A percentile compares a stretch with the other conserved stretches of the same genome.
Evolutionary conservation across 2,797 vertebrate species (phyloP).

Genomic region (Toxotes lorentzi): DNA sequence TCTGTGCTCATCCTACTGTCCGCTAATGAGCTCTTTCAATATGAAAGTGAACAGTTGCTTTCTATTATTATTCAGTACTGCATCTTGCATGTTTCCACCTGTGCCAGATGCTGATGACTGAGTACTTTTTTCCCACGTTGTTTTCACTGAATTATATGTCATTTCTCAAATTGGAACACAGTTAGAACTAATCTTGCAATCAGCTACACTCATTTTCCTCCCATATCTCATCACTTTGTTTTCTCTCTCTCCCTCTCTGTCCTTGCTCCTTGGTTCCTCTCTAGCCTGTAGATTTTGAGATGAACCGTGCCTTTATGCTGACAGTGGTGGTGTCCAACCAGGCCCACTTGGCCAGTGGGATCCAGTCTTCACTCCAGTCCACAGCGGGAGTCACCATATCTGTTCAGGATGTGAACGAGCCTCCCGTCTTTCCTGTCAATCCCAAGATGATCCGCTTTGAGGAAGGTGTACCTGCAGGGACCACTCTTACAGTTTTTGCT

Average conservation of each 20-base stretch:
- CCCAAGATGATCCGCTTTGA: conserved; percentile 94
- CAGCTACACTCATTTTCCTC: conserved; percentile 36
- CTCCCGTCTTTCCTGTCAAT: conserved; percentile 93
- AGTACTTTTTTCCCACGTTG: conserved; percentile 49
- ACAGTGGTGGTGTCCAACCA: conserved; percentile 97
- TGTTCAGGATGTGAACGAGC: conserved; percentile 93
- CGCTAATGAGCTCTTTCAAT: background rate
- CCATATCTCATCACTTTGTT: conserved; percentile 1
- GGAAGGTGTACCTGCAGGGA: conserved; percentile 92
- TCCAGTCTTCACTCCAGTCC: conserved; percentile 95
- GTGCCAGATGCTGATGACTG: conserved; percentile 59
- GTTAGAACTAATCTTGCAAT: conserved; percentile 48
- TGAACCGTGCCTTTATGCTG: conserved; percentile 97
- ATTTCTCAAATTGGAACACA: conserved; percentile 56
- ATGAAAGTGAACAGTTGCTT: background rate
- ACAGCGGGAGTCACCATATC: conserved; percentile 97
- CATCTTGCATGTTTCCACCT: conserved; percentile 46
- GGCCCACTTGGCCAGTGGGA: conserved; percentile 93
- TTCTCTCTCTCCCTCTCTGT: background rate
- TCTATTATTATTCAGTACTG: conserved; percentile 29
- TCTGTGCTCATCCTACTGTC: background rate
- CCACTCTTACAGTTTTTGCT: conserved; percentile 91
- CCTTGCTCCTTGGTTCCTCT: background rate
- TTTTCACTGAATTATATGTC: conserved; percentile 53
- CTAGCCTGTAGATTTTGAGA: conserved; percentile 96